Evolutionary conservation across 1,140 invertebrate genomes (phyloP).

Genomic region (Dolichoris vasculosae): DNA sequence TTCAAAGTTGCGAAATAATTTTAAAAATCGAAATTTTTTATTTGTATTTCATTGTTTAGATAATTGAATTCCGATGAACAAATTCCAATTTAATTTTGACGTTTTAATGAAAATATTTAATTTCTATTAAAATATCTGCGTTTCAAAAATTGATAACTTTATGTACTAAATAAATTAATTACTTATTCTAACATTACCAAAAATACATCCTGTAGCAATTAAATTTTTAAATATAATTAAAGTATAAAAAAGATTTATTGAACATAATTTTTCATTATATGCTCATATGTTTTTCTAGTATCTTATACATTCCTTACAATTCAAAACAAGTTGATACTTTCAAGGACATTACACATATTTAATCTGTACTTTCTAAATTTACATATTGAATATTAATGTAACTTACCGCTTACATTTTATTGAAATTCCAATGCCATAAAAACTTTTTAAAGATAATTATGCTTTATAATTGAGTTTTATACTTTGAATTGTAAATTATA

Average conservation of each 20-base stretch:
- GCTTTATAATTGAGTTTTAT: not conserved
- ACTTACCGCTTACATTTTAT: not conserved
- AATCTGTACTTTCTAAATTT: slow-evolving; percentile 44
- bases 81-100: too few species aligned
- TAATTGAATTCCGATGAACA: too few species aligned
- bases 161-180: too few species aligned
- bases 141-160: too few species aligned
- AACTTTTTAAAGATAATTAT: not conserved
- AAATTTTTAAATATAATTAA: not conserved
- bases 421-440: not conserved
- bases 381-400: slow-evolving; percentile 34
- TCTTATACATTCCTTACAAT: not conserved
- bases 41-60: too few species aligned
- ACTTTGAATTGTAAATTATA: not conserved
- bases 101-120: too few species aligned
- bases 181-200: too few species aligned
- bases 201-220: too few species aligned
- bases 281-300: not conserved
- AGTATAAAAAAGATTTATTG: not conserved
- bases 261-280: not conserved
- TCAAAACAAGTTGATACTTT: not conserved
- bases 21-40: too few species aligned
- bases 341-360: slow-evolving; percentile 33
- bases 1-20: too few species aligned
- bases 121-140: too few species aligned